Evolutionary conservation across 2,888 invertebrate species (phyloP).

Genomic region (Conus canariensis): DNA sequence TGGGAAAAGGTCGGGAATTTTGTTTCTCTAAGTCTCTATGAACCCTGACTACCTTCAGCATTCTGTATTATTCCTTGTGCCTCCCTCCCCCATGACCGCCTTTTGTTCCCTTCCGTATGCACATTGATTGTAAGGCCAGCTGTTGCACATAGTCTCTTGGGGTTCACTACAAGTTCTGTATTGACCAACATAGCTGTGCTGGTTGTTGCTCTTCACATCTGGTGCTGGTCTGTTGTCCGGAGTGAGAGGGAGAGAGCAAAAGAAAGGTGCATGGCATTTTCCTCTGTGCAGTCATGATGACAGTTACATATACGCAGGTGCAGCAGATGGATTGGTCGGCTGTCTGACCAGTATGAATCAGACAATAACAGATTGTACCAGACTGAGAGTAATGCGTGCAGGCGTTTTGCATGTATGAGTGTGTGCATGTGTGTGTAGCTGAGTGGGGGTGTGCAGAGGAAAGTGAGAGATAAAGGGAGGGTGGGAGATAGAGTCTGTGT

Average conservation of each 20-base stretch:
- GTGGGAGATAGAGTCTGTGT: background rate
- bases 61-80: too few relatives aligned
- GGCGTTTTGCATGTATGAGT: too few relatives aligned
- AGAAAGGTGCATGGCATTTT: background rate
- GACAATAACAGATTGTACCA: background rate
- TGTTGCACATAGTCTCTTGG: background rate
- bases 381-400: background rate
- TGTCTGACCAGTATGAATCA: background rate
- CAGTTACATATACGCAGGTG: background rate
- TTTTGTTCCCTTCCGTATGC: too few relatives aligned
- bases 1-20: too few relatives aligned
- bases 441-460: too few relatives aligned
- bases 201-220: background rate
- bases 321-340: background rate
- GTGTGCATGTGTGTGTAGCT: too few relatives aligned
- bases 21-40: too few relatives aligned
- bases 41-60: too few relatives aligned
- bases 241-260: background rate
- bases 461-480: too few relatives aligned
- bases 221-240: background rate
- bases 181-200: background rate
- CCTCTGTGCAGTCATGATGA: background rate
- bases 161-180: background rate
- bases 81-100: too few relatives aligned
- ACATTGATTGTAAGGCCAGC: background rate